Conservation (phyloP, 92 coral and sea anemone genomes). For the Zoanthus sansibaricus region DNA sequence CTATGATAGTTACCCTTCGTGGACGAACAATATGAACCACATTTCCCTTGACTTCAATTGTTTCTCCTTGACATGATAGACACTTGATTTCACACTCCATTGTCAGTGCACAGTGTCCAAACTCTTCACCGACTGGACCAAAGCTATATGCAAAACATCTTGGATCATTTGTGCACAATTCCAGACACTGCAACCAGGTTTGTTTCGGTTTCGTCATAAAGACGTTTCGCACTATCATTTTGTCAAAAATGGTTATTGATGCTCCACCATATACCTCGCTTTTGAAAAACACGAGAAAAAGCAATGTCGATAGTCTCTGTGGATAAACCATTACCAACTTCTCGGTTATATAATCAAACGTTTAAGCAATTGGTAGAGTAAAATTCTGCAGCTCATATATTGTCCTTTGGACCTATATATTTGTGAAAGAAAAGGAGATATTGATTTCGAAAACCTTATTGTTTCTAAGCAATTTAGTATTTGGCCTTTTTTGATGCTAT, state of each 20-base stretch:
- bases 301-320: background rate
- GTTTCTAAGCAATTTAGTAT: background rate
- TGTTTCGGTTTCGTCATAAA: background rate
- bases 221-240: background rate
- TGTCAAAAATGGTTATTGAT: background rate
- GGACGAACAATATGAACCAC: constrained; percentile 6
- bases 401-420: background rate
- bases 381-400: background rate
- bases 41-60: constrained; percentile 8
- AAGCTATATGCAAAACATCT: constrained; percentile 19
- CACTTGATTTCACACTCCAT: background rate
- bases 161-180: constrained; percentile 6
- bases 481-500: background rate
- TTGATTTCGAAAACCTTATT: background rate
- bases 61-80: background rate
- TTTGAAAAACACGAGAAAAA: background rate
- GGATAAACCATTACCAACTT: background rate
- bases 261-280: background rate
- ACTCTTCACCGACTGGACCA: background rate
- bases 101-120: background rate
- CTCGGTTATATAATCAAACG: background rate
- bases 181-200: constrained; percentile 32
- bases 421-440: background rate
- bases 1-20: background rate
- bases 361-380: background rate